These are phyloP conservation scores for Drosophila ohnishii DNA, from an alignment of 1,140 invertebrate genomes.

Conservation along the genomic window DNA sequence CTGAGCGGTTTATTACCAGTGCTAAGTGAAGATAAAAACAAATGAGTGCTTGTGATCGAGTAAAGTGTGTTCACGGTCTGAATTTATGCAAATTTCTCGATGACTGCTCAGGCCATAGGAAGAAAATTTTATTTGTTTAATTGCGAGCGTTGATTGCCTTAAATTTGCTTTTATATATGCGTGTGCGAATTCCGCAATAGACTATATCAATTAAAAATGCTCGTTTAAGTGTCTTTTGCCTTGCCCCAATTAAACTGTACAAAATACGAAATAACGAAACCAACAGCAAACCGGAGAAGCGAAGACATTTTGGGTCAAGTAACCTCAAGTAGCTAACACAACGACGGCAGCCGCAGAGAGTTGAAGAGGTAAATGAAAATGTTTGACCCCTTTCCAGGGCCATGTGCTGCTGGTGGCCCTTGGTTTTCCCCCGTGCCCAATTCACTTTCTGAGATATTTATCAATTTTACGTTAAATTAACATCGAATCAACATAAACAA, in stretches of 20 bases:
- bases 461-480: constrained; percentile 79
- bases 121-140: constrained; percentile 51
- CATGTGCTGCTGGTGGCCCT: constrained; percentile 13
- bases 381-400: constrained; percentile 42
- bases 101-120: constrained; percentile 22
- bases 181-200: constrained; percentile 57
- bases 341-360: constrained; percentile 18
- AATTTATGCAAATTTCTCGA: constrained; percentile 64
- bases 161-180: constrained; percentile 48
- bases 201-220: constrained; percentile 72
- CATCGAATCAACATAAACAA: constrained; percentile 80
- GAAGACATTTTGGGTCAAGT: constrained; percentile 63
- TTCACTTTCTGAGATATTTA: constrained; percentile 59
- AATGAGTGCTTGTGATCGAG: neutral
- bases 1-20: constrained; percentile 41
- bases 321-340: constrained; percentile 46
- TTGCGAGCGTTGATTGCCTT: constrained; percentile 71
- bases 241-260: constrained; percentile 55
- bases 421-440: constrained; percentile 5
- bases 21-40: constrained; percentile 10
- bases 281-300: constrained; percentile 25
- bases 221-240: constrained; percentile 39
- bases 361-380: constrained; percentile 71
- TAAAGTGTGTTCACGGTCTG: constrained; percentile 32
- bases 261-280: constrained; percentile 10